Evolutionary conservation across 2,113 vertebrate species (phyloP), one percentile per base, ranked within the genome.

Genomic region (Plectropomus leopardus): DNA sequence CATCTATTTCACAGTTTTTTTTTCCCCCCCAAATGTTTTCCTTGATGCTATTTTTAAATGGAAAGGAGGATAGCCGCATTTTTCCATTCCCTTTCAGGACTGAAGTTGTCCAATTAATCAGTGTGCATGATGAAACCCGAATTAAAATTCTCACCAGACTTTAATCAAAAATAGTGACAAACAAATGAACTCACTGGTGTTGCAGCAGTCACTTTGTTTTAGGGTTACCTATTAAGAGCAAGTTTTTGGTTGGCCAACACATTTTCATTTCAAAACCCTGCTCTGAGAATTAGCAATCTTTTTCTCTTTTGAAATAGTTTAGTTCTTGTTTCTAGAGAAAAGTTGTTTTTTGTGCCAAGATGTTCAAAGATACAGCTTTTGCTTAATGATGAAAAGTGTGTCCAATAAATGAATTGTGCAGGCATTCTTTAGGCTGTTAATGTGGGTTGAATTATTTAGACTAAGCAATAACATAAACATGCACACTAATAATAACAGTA

Each of bases 161-260:
- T 21, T 21, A 36, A 10, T 36, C 5, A n/a, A 24, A 54, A 42
- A 30, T 3, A 45, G 19, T 28, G 13, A 13, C 36, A n/a, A n/a
- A 34, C 8, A 16, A 3, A 11, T 26, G 0, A 1, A 3, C 3
- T 16, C 2, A 1, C 4, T 50, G 5, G 7, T 4, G 16, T 58
- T 72, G 51, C 64, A 32, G 55, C 26, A 40, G 36, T 40, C 40
- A 16, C 23, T 28, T 58, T 61, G 21, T 59, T 17, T 26, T 26
- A n/a, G 26, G 1, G 24, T 51, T 50, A 11, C 44, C 42, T 24
- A n/a, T 32, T 1, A 13, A 26, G 81, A 8, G 83, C 1, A 87
- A 85, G 65, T n/a, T 88, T 86, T 89, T 92, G 74, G 74, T 89
- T 88, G 92, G 78, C 89, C 92, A 93, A 91, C 88, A 92, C 2